Conservation (phyloP, 2,113 vertebrate genomes). For the Cyanoliseus patagonus region DNA sequence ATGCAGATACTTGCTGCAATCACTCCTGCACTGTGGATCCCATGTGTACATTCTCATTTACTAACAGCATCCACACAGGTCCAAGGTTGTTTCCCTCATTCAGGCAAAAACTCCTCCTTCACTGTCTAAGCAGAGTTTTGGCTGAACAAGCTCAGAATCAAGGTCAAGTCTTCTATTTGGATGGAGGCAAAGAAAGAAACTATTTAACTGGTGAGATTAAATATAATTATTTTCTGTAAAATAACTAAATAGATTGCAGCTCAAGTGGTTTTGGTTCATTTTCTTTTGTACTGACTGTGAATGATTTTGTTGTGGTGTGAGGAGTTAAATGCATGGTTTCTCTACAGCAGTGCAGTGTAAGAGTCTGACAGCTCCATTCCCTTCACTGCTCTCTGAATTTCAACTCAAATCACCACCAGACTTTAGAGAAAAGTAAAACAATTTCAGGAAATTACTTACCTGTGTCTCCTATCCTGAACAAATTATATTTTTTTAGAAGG, state of each 20-base stretch:
- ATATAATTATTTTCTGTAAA: constrained; percentile 18
- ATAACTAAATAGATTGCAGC: not conserved
- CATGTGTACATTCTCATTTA: not conserved
- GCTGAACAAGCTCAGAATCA: not conserved
- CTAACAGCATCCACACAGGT: not conserved
- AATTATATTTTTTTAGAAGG: not conserved
- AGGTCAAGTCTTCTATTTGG: not conserved
- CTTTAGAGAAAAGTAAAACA: constrained; percentile 48
- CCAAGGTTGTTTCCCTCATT: not conserved
- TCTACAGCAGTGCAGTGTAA: constrained; percentile 39
- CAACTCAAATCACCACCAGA: constrained; percentile 55
- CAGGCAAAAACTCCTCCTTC: not conserved
- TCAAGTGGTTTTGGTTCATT: not conserved
- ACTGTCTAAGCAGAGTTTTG: not conserved
- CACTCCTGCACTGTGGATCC: not conserved
- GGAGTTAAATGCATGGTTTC: constrained; percentile 64
- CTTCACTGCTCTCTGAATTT: not conserved
- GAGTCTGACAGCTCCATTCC: not conserved
- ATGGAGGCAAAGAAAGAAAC: not conserved
- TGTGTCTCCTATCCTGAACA: not conserved
- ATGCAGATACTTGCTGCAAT: not conserved
- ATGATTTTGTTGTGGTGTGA: constrained; percentile 72
- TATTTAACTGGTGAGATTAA: not conserved
- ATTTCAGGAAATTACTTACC: constrained; percentile 58
- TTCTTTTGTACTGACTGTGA: constrained; percentile 70